Evolutionary conservation across 2,797 vertebrate genomes (phyloP).

Genomic region (Onychomys torridus): DNA sequence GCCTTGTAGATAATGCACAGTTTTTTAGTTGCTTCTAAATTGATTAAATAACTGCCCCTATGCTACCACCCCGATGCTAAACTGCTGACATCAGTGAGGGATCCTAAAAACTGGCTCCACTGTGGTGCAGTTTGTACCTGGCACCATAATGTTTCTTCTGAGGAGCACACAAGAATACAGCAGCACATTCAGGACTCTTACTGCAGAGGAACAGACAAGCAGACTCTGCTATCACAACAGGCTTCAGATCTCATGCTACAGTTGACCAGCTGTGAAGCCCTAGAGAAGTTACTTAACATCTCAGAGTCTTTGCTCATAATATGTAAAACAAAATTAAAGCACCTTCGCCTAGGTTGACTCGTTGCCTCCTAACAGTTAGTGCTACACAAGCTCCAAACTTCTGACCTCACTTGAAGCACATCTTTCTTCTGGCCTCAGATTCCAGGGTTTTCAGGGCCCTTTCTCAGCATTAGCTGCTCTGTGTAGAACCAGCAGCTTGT

Average conservation of each 20-base stretch:
- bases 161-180: no score
- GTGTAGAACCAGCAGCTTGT: background rate
- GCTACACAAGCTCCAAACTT: background rate
- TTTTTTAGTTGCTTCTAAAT: background rate
- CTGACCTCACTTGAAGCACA: background rate
- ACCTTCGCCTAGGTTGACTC: background rate
- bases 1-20: background rate
- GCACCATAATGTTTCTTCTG: background rate
- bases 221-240: background rate
- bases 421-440: background rate
- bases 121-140: background rate
- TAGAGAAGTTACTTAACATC: background rate
- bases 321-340: background rate
- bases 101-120: background rate
- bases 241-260: background rate
- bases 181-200: background rate
- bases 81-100: background rate
- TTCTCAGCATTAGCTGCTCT: background rate
- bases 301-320: constrained; percentile 8
- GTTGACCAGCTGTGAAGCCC: background rate
- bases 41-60: background rate
- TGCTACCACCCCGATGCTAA: background rate
- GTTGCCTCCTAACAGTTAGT: background rate
- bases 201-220: background rate
- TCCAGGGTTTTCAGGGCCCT: background rate